phyloP scores from a whole-genome alignment of 1,140 invertebrate genomes.

The Eurosta solidaginis region DNA sequence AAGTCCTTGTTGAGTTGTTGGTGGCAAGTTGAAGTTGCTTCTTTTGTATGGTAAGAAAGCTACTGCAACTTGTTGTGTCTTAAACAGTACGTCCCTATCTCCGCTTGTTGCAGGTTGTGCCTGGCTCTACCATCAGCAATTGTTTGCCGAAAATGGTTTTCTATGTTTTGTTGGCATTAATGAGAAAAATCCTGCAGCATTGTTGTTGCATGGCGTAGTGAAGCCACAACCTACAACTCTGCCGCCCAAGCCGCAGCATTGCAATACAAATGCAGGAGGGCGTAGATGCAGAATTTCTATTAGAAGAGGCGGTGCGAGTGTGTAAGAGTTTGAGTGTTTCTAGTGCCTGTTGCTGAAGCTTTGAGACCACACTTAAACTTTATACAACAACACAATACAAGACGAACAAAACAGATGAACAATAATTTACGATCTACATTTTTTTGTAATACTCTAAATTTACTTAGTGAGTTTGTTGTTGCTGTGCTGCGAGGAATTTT shows the following conservation, averaged over 20 bases:
- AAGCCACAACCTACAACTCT: too few relatives aligned
- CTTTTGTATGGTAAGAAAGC: background rate
- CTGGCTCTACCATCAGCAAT: background rate
- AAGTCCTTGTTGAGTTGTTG: too few relatives aligned
- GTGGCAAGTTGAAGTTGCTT: background rate
- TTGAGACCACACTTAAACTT: background rate
- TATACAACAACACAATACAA: background rate
- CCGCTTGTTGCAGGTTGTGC: background rate
- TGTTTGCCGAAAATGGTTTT: background rate
- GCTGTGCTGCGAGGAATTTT: background rate
- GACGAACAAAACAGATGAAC: background rate
- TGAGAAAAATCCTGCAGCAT: background rate
- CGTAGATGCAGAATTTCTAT: background rate
- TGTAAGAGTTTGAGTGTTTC: background rate
- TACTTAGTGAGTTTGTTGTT: background rate
- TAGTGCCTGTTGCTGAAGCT: slow-evolving; percentile 13
- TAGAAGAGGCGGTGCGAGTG: background rate
- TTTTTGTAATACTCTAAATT: background rate
- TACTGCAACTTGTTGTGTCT: background rate
- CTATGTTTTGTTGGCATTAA: background rate
- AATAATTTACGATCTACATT: background rate
- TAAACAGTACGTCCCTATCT: background rate
- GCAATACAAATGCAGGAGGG: background rate
- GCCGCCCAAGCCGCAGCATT: too few relatives aligned
- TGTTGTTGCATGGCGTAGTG: background rate